Base-by-base conservation (phyloP, 2,113 vertebrate species). In the Vulpes vulpes region DNA sequence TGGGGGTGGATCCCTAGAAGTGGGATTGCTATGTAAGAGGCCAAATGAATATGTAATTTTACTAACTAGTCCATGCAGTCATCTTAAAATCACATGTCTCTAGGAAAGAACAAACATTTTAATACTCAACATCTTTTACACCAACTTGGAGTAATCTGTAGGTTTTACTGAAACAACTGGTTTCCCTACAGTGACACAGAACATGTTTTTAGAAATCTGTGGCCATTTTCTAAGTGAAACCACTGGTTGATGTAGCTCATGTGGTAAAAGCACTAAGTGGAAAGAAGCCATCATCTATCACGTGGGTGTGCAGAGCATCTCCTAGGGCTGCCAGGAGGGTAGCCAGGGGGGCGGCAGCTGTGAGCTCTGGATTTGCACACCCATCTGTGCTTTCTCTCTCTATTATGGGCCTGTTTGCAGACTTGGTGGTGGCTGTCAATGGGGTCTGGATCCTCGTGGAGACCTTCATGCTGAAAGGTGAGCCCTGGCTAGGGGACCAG, bases 361-460 rank as follows among this genome's bases (percentile, higher is more conserved):
- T 43, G 73, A 43, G 89, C 27, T 38, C 20, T 27, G 35, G 8
- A 2, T 20, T 35, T 12, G 12, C 17, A 2, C 43, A 22, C 55
- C 25, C 0, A 0, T 67, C 35, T 16, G 20, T 55, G 23, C 79
- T 22, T 23, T 10, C 65, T 90, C 73, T 62, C 30, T 95, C 57
- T 62, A 2, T 62, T 15, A 71, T 1, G 90, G 27, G 3, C 17
- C 67, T 97, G 1, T 98, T 51, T 98, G 32, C 98, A 99, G 99
- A 99, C 98, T 98, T 98, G 93, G 99, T 99, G 96, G 99, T 99
- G 96, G 99, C 99, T 1, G 98, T 99, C 87, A 99, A 99, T 1
- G 99, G 99, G n/a, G 98, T 99, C 86, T 99, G 99, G 99, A 99
- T 99, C 98, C 99, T 99, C 0, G 99, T 99, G 97, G 99, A 99